A percentile compares a stretch with the other conserved stretches of the same genome.
These are phyloP conservation scores for Procapra przewalskii DNA, from an alignment of 2,113 vertebrate species.

Conservation along the genomic window DNA sequence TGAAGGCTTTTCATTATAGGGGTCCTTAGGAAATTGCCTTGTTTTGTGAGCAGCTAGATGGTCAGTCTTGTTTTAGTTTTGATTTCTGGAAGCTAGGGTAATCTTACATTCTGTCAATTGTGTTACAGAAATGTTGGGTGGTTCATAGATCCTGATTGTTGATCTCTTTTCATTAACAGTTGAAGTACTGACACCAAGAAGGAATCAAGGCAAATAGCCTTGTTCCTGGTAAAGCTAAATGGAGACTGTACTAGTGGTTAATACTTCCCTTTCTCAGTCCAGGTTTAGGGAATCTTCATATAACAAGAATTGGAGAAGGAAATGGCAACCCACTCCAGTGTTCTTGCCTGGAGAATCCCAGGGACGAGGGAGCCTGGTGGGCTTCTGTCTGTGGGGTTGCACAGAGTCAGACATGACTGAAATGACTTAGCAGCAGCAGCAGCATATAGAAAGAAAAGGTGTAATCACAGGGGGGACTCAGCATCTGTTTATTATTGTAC, in stretches of 20 bases:
- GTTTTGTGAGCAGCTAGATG: not conserved
- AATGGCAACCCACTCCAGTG: no score
- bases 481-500: not conserved
- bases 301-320: not conserved
- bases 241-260: not conserved
- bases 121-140: not conserved
- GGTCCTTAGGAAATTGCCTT: not conserved
- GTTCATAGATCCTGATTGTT: not conserved
- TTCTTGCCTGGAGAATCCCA: no score
- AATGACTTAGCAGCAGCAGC: no score
- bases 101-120: not conserved
- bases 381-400: no score
- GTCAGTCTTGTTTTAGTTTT: not conserved
- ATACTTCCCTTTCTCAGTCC: not conserved
- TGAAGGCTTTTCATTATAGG: not conserved
- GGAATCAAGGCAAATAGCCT: not conserved
- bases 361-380: no score
- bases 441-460: not conserved
- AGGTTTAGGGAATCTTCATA: no score
- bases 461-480: not conserved
- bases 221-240: not conserved
- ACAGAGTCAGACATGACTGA: no score
- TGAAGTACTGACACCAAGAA: not conserved
- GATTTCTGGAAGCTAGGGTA: not conserved
- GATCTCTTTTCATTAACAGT: not conserved